A percentile compares a stretch with the other conserved stretches of the same genome.
Evolutionary conservation across 2,888 invertebrate species (phyloP).

Genomic region (Periphyllus acericola): DNA sequence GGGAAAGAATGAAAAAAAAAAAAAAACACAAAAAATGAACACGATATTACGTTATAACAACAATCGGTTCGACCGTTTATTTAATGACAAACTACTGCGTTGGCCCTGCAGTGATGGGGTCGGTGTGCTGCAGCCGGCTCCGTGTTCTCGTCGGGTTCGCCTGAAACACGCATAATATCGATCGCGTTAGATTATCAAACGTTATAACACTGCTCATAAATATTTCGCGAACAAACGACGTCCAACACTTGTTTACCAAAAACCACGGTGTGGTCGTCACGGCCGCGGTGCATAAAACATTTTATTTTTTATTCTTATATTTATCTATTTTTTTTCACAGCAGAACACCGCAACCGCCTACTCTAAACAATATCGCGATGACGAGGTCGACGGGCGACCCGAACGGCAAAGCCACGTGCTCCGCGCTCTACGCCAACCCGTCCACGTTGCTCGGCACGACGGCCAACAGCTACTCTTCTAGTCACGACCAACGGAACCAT

Average conservation of each 20-base stretch:
- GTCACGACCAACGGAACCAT: constrained; percentile 59
- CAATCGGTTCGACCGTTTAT: background rate
- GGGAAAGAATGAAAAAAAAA: background rate
- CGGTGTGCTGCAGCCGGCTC: background rate
- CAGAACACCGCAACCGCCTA: constrained; percentile 47
- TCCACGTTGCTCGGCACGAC: constrained; percentile 63
- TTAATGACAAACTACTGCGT: background rate
- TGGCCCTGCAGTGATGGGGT: too few relatives aligned
- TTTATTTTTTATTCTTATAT: too few relatives aligned
- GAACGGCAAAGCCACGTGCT: constrained; percentile 57
- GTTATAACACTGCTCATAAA: too few relatives aligned
- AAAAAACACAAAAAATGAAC: background rate
- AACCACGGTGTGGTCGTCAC: background rate
- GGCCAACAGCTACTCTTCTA: constrained; percentile 42
- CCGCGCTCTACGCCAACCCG: constrained; percentile 64
- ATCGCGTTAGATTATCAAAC: background rate
- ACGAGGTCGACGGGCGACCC: constrained; percentile 45
- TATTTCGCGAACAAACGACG: background rate
- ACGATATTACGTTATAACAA: background rate
- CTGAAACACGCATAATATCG: background rate
- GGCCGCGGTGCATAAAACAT: too few relatives aligned
- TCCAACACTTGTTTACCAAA: too few relatives aligned
- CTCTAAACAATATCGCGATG: constrained; percentile 38
- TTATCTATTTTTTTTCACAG: constrained; percentile 13
- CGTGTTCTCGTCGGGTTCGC: background rate